Base-by-base conservation (phyloP, 1,140 invertebrate species). In the Brevipalpus yothersi region DNA sequence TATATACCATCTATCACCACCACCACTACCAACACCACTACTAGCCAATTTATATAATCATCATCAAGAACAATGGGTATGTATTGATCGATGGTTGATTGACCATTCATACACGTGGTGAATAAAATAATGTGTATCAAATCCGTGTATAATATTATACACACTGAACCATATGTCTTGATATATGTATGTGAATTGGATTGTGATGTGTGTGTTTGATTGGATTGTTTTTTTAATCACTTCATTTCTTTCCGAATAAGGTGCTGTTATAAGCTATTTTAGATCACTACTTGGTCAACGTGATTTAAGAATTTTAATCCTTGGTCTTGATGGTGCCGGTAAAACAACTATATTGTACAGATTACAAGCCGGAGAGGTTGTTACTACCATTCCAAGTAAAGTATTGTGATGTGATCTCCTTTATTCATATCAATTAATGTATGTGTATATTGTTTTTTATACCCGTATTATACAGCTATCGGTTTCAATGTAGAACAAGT, bases 291-390 rank as follows among this genome's bases (percentile, higher is more conserved):
- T 96, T 67, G 91, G 91, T 31, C 85, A 59, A 88, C 83, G 84
- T 69, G 94, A 99, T 72, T 73, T 97, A 1, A 77, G 94, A 63
- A 79, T 99, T 59, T 73, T 99, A 49, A 74, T 98, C 0, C 74
- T 99, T 41, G 94, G 95, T 4, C 72, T 99, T 17, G 95, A 99
- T 69, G 98, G 99, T 78, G 60, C 89, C 69, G 90, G 91, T 63
- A 99, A 99, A 79, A 98, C 94, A 10, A 99, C 94, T 57, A 98
- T 99, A 74, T 75, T 98, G 49, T 99, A 99, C 74, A 76, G 80
- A 74, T 76, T 97, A 67, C 92, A 98, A 80, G 94, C 97, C 61
- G 94, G 94, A 21, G 93, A 98, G 78, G 92, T 98, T 54, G 93
- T 99, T 1, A 98, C 93, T n/a, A 98, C 94, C 31, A 95, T 96